Conservation (phyloP, 2,797 vertebrate genomes). For the Callimico goeldii region DNA sequence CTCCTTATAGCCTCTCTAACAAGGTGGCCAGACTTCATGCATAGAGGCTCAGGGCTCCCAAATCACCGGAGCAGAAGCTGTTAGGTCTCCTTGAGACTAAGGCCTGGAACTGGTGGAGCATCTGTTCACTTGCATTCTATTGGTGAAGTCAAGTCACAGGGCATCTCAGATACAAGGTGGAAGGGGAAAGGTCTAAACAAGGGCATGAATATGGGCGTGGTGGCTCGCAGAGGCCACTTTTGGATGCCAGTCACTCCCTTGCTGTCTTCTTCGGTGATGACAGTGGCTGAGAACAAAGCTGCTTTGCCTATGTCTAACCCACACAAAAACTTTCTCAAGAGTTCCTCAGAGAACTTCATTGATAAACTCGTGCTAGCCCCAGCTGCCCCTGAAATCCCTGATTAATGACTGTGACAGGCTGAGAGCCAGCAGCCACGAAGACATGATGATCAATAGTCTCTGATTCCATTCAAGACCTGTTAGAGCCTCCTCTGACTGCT, state of each 20-base stretch:
- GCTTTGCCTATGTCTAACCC: background rate
- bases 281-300: background rate
- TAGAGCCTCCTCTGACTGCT: background rate
- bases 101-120: background rate
- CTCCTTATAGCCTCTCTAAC: too few relatives aligned
- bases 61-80: background rate
- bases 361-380: background rate
- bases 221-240: accelerated
- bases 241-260: background rate
- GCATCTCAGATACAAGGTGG: background rate
- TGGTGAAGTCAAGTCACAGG: accelerated
- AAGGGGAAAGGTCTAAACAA: background rate
- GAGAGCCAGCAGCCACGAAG: background rate
- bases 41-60: background rate
- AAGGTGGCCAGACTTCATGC: accelerated
- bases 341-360: background rate
- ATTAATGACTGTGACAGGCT: background rate
- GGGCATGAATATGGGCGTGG: accelerated
- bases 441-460: background rate
- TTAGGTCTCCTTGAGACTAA: background rate
- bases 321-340: background rate
- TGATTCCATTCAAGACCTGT: accelerated
- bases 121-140: accelerated
- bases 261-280: background rate
- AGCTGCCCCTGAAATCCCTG: background rate